Conservation (phyloP, 2,797 vertebrate genomes). For the Gadopsis marmoratus region DNA sequence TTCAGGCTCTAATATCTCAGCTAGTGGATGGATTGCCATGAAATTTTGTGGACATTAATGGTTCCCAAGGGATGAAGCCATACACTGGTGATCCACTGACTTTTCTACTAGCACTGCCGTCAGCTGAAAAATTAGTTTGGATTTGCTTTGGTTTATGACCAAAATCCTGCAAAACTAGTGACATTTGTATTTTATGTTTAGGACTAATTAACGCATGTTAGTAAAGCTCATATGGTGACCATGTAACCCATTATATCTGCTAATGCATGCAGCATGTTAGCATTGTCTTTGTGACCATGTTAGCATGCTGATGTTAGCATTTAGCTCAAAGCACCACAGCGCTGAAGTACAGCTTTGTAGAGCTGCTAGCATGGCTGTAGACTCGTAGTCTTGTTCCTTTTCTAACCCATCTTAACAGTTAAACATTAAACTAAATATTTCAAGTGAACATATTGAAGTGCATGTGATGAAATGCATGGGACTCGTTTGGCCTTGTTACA, state of each 20-base stretch:
- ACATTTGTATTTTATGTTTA: neutral
- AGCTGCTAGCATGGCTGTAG: neutral
- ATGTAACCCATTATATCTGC: neutral
- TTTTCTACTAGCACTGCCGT: neutral
- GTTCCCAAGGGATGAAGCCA: neutral
- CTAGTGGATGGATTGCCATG: neutral
- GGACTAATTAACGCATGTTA: neutral
- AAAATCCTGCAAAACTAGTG: neutral
- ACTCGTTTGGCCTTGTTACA: neutral
- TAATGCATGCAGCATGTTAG: neutral
- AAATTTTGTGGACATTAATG: neutral
- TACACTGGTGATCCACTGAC: neutral
- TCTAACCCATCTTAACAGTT: too few species aligned
- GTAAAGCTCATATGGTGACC: too few species aligned
- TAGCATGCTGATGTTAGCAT: neutral
- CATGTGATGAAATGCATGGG: neutral
- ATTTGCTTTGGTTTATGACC: neutral
- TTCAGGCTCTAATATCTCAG: slow-evolving; percentile 14
- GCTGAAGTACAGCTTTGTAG: neutral
- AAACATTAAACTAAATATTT: neutral
- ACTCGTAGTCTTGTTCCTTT: neutral
- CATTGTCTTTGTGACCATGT: neutral
- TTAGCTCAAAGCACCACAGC: neutral
- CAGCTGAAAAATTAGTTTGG: neutral
- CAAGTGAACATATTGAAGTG: neutral